Conservation (phyloP, 1,140 invertebrate species). For the Pentalonia nigronervosa region DNA sequence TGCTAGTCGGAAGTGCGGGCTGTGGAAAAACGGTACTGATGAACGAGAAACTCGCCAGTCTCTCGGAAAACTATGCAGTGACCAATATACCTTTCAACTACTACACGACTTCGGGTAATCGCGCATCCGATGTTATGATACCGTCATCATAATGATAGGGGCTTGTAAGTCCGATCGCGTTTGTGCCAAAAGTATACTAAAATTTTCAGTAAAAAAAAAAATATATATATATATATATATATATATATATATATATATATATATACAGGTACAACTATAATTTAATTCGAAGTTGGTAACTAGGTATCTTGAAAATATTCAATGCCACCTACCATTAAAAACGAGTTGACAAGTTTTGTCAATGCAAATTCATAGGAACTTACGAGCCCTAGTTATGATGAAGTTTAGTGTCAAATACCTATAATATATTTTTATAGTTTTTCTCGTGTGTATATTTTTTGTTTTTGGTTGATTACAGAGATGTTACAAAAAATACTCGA, state of each 20-base stretch:
- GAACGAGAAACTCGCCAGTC: slow-evolving; percentile 80
- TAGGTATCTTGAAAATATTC: background rate
- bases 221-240: background rate
- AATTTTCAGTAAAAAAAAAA: background rate
- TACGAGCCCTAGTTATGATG: background rate
- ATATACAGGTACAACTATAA: background rate
- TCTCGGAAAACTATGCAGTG: slow-evolving; percentile 87
- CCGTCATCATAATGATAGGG: too few species aligned
- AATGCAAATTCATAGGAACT: background rate
- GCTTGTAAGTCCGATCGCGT: background rate
- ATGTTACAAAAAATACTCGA: slow-evolving; percentile 95
- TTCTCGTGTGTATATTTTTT: background rate
- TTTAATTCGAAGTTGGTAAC: background rate
- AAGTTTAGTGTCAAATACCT: background rate
- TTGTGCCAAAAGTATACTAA: background rate
- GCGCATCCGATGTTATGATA: too few species aligned
- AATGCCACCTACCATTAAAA: background rate
- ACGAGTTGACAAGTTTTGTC: background rate
- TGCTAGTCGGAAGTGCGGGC: slow-evolving; percentile 91
- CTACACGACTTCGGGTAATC: slow-evolving; percentile 83
- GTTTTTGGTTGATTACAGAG: slow-evolving; percentile 66
- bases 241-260: background rate
- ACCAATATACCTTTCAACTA: slow-evolving; percentile 96
- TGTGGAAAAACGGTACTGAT: slow-evolving; percentile 90
- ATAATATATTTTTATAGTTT: background rate